Evolutionary conservation across 2,113 vertebrate genomes (phyloP).

Genomic region (Spea multiplicata): DNA sequence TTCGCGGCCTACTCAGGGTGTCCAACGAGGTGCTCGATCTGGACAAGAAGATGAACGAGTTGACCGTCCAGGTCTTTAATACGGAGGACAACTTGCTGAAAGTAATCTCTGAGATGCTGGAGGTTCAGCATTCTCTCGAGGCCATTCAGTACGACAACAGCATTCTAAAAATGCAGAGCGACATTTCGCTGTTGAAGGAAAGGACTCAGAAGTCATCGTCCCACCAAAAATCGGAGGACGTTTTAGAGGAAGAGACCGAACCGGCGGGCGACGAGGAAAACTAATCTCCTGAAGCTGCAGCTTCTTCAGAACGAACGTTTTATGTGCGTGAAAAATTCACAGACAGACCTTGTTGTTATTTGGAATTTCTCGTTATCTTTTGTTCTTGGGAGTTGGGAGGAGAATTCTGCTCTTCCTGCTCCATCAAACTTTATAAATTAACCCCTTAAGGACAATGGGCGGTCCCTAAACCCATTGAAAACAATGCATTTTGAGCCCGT

Average conservation of each 20-base stretch:
- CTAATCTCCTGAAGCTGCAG: not conserved
- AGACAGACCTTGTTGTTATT: no score
- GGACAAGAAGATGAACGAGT: conserved; percentile 76
- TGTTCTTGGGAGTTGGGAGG: no score
- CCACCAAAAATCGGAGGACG: conserved; percentile 50
- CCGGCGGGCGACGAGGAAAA: conserved; percentile 35
- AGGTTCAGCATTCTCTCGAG: conserved; percentile 73
- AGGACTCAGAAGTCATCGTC: conserved; percentile 59
- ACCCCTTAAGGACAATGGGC: no score
- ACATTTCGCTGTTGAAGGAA: conserved; percentile 64
- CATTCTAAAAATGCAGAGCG: conserved; percentile 67
- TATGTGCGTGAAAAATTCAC: no score
- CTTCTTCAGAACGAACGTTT: no score
- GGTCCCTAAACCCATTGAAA: no score
- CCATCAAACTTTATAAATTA: no score
- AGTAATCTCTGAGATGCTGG: conserved; percentile 68
- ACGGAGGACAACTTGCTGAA: conserved; percentile 82
- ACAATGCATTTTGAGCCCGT: no score
- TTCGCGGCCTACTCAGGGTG: conserved; percentile 79
- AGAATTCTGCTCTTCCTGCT: no score
- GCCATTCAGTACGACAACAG: conserved; percentile 68
- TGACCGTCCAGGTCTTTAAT: conserved; percentile 73
- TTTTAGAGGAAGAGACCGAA: conserved; percentile 52
- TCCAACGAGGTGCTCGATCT: conserved; percentile 70
- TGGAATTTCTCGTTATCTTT: no score